These are phyloP conservation scores for Paramormyrops kingsleyae DNA, from an alignment of 2,113 vertebrate genomes.

Conservation along the genomic window DNA sequence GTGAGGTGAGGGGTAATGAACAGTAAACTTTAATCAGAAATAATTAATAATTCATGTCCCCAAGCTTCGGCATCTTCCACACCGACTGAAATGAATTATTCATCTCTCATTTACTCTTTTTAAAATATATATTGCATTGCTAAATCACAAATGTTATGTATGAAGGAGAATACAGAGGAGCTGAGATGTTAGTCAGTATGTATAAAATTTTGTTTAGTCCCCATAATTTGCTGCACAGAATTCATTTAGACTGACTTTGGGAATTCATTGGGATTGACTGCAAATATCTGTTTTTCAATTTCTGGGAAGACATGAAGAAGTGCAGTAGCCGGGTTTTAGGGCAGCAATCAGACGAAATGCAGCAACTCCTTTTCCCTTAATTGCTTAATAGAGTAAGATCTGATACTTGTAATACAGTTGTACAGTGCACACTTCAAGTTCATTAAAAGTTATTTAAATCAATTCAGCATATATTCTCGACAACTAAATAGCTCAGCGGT, in stretches of 20 bases:
- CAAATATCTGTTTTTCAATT: not conserved
- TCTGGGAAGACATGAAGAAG: not conserved
- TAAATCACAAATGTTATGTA: not conserved
- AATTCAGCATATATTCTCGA: not conserved
- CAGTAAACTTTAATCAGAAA: slow-evolving; percentile 16
- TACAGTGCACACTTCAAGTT: not conserved
- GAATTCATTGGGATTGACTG: not conserved
- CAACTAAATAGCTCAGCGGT: not conserved
- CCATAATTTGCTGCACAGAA: not conserved
- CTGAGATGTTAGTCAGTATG: not conserved
- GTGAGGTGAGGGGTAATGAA: slow-evolving; percentile 6
- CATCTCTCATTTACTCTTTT: slow-evolving; percentile 3
- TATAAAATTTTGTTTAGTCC: not conserved
- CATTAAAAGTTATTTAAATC: not conserved
- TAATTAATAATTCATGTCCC: slow-evolving; percentile 10
- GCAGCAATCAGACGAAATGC: not conserved
- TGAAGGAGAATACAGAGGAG: not conserved
- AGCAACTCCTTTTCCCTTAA: not conserved
- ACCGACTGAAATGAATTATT: slow-evolving; percentile 8
- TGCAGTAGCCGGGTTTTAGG: not conserved
- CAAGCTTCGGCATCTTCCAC: not conserved
- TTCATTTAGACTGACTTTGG: not conserved
- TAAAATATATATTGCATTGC: not conserved
- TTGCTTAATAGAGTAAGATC: not conserved
- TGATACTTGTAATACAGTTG: not conserved